Evolutionary conservation across 2,113 vertebrate genomes (phyloP), one percentile per base, ranked within the genome.

Genomic region (Malurus cyaneus): DNA sequence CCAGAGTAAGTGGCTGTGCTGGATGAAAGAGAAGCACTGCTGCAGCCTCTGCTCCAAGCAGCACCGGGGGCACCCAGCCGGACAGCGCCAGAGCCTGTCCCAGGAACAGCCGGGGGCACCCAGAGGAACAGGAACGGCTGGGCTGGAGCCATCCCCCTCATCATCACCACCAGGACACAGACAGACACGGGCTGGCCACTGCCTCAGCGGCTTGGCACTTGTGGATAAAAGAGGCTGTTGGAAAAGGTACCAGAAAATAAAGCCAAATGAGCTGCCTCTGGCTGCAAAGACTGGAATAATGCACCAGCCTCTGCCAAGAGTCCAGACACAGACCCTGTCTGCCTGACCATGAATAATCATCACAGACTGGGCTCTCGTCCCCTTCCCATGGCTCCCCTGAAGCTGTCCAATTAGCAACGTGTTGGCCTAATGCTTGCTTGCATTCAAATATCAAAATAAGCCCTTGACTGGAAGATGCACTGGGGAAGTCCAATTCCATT

Each of bases 121-220:
- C 46, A 47, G 24, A 18, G 41, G 36, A 42, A 53, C 0, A 0
- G 15, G n/a, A 60, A 41, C 0, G 17, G 14, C 13, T 59, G 44
- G 26, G 29, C 41, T 71, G 12, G 16, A 42, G 31, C n/a, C 4
- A 1, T 29, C 11, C 14, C 12, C 49, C 44, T 82, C 36, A 34
- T 46, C 71, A 8, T 24, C 71, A 44, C 19, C 52, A 67, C 12
- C 13, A 8, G 26, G 54, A 69, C 47, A 26, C 59, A 9, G 28
- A 24, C 26, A 60, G 62, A 41, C 34, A 29, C 1, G 12, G 64
- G 28, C 41, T 78, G 66, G 29, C 57, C 19, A 72, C 2, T 7
- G 47, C 52, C 66, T 64, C 17, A 3, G 59, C 80, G 59, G 87
- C 46, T 62, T 67, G 53, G 64, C 32, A 39, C 31, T 80, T n/a